These are phyloP conservation scores for Montipora efflorescens DNA, from an alignment of 64 coral and sea anemone species.

Conservation along the genomic window DNA sequence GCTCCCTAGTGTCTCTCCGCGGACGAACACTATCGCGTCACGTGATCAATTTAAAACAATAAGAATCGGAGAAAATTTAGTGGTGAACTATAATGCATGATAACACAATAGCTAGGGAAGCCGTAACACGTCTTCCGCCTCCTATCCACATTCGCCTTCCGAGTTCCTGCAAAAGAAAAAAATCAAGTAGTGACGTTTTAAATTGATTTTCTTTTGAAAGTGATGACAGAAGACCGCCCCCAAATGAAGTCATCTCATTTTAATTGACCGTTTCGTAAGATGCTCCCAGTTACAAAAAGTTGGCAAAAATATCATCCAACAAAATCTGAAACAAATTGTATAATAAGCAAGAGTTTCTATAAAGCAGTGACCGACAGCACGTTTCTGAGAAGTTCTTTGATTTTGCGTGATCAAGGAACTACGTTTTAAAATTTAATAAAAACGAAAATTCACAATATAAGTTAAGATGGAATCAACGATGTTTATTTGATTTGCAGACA, in stretches of 20 bases:
- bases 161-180: neutral
- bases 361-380: too few species aligned
- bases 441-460: neutral
- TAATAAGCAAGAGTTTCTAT: too few species aligned
- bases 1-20: too few species aligned
- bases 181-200: neutral
- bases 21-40: too few species aligned
- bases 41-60: too few species aligned
- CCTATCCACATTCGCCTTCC: too few species aligned
- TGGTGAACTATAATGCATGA: too few species aligned
- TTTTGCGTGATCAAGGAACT: neutral
- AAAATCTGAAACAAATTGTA: slow-evolving; percentile 20
- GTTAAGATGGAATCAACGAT: neutral
- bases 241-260: neutral
- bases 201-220: neutral
- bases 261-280: neutral
- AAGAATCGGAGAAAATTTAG: too few species aligned
- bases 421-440: slow-evolving; percentile 46
- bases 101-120: too few species aligned
- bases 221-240: neutral
- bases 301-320: neutral
- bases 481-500: neutral
- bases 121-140: neutral
- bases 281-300: neutral
- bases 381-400: neutral